Conservation (phyloP, 1,140 invertebrate species). For the Polypedilum pembai region DNA sequence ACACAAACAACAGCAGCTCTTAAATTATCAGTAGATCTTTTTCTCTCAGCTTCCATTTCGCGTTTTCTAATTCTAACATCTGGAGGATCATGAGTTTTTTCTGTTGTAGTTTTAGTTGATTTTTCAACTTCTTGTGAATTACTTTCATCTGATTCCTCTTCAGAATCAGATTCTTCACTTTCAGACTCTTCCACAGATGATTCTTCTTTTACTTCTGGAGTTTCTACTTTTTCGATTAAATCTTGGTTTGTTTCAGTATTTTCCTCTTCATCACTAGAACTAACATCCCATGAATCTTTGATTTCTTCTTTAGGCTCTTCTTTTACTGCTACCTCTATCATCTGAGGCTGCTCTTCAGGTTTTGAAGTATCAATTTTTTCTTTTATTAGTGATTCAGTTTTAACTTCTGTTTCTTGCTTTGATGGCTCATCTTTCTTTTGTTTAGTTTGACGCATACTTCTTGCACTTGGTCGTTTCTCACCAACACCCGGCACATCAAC, state of each 20-base stretch:
- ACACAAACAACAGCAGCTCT: slow-evolving; percentile 97
- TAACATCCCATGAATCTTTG: slow-evolving; percentile 29
- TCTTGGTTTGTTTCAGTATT: slow-evolving; percentile 58
- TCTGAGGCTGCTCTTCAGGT: slow-evolving; percentile 43
- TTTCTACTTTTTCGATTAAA: slow-evolving; percentile 36
- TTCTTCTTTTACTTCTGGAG: slow-evolving; percentile 39
- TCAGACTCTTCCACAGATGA: slow-evolving; percentile 35
- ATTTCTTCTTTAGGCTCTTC: slow-evolving; percentile 44
- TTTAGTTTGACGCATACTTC: slow-evolving; percentile 61
- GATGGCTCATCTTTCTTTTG: slow-evolving; percentile 48
- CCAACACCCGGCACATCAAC: slow-evolving; percentile 53
- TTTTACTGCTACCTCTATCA: slow-evolving; percentile 43
- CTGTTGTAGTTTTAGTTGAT: slow-evolving; percentile 54
- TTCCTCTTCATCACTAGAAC: slow-evolving; percentile 40
- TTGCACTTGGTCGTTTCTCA: slow-evolving; percentile 66
- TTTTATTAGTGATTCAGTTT: slow-evolving; percentile 41
- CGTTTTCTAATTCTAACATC: slow-evolving; percentile 58
- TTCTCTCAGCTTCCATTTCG: slow-evolving; percentile 74
- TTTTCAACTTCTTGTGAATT: slow-evolving; percentile 45
- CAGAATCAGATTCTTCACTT: slow-evolving; percentile 48
- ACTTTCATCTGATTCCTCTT: slow-evolving; percentile 45
- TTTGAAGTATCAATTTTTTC: slow-evolving; percentile 41
- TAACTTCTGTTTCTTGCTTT: slow-evolving; percentile 39
- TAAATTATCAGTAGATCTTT: slow-evolving; percentile 66
- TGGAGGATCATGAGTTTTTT: slow-evolving; percentile 53